Conservation (phyloP, 1,140 invertebrate species). For the Ceratosolen fusciceps region DNA sequence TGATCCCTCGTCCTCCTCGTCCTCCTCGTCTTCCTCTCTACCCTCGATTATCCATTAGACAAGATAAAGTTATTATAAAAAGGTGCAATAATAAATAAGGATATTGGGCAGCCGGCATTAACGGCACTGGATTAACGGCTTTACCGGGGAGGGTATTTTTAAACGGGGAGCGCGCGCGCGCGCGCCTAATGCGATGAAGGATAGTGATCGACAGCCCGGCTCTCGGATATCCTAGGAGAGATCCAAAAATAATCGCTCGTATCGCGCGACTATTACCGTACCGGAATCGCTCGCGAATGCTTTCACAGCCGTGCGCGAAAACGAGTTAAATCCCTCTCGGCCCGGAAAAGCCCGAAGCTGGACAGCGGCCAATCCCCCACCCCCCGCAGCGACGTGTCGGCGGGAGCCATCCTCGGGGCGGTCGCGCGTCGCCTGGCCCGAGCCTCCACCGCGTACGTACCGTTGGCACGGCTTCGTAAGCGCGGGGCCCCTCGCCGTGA, state of each 20-base stretch:
- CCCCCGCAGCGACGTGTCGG: background rate
- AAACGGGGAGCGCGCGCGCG: no score
- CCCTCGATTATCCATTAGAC: no score
- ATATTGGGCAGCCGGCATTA: no score
- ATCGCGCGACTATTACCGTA: conserved; percentile 5
- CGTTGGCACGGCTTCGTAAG: background rate
- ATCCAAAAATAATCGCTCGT: background rate
- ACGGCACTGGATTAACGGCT: no score
- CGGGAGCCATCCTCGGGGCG: background rate
- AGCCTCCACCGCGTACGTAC: background rate
- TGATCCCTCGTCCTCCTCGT: no score
- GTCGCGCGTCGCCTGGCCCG: no score
- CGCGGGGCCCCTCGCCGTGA: background rate
- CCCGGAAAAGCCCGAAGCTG: background rate
- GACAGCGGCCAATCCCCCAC: background rate
- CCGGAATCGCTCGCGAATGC: background rate
- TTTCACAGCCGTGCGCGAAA: background rate
- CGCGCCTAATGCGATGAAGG: no score
- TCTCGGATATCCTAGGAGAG: background rate
- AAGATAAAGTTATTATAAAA: no score
- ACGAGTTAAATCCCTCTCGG: background rate
- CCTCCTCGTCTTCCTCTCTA: no score
- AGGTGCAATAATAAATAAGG: no score
- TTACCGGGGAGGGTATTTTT: no score
- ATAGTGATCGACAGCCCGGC: background rate